Percentiles rank a stretch among this genome's conserved stretches.
Evolutionary conservation across 2,888 invertebrate species (phyloP).

Genomic region (Microctonus hyperodae): DNA sequence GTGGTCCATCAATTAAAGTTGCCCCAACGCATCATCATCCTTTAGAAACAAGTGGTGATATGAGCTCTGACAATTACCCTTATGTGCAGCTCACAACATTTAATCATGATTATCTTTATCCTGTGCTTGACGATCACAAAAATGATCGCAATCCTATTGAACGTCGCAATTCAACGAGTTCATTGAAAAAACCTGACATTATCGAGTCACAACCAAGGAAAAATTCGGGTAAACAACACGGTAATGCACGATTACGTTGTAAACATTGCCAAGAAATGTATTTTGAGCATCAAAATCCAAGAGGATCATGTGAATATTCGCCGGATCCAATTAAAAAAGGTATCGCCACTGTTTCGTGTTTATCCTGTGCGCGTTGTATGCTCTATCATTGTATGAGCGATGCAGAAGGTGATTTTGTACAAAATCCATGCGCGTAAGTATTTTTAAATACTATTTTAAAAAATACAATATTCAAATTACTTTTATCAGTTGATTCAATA

Average conservation of each 20-base stretch:
- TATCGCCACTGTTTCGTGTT: slow-evolving; percentile 83
- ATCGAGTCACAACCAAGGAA: slow-evolving; percentile 66
- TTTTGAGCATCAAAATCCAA: slow-evolving; percentile 82
- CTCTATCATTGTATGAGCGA: slow-evolving; percentile 94
- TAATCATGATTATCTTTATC: slow-evolving; percentile 88
- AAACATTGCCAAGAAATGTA: slow-evolving; percentile 85
- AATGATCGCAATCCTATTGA: slow-evolving; percentile 52
- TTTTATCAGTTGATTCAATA: background rate
- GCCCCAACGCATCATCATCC: slow-evolving; percentile 43
- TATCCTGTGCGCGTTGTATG: slow-evolving; percentile 88
- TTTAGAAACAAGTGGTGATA: slow-evolving; percentile 48
- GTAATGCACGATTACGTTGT: slow-evolving; percentile 65
- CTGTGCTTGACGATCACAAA: slow-evolving; percentile 70
- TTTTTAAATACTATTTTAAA: background rate
- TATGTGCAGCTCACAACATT: slow-evolving; percentile 84
- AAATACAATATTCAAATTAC: background rate
- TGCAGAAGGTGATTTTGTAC: slow-evolving; percentile 85
- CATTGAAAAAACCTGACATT: slow-evolving; percentile 72
- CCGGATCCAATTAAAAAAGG: slow-evolving; percentile 84
- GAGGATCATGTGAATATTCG: slow-evolving; percentile 85
- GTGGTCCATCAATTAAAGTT: slow-evolving; percentile 46
- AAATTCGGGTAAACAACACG: slow-evolving; percentile 49
- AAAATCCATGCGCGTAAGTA: slow-evolving; percentile 78
- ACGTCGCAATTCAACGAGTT: slow-evolving; percentile 58
- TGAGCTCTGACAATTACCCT: slow-evolving; percentile 74